phyloP scores from a whole-genome alignment of 2,888 invertebrate genomes.

The Thera obeliscata region DNA sequence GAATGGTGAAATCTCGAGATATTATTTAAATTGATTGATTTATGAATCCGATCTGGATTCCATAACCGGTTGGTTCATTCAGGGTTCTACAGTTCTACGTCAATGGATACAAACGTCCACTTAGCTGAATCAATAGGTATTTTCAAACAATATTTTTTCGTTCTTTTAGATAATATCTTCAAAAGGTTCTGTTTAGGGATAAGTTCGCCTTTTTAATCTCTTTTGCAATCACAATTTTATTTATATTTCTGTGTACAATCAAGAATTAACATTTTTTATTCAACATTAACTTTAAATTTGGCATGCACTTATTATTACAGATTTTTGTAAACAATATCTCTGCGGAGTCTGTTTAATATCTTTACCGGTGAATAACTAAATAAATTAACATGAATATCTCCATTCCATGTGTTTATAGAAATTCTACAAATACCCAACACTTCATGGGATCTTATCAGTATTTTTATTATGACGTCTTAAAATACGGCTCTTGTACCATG shows the following conservation, averaged over 20 bases:
- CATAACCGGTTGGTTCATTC: conserved; percentile 33
- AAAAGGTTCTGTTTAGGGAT: too few species aligned
- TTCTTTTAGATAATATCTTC: too few species aligned
- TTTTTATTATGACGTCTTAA: conserved; percentile 7
- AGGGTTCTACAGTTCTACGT: conserved; percentile 22
- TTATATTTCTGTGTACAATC: too few species aligned
- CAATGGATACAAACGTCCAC: neutral
- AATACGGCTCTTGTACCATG: neutral
- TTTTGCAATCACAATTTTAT: too few species aligned
- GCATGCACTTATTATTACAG: too few species aligned
- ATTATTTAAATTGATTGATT: conserved; percentile 40
- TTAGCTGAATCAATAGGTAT: neutral
- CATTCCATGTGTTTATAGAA: conserved; percentile 3
- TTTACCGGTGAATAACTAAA: conserved; percentile 13
- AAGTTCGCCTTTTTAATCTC: too few species aligned
- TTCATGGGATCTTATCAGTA: conserved; percentile 7
- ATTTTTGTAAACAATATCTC: too few species aligned
- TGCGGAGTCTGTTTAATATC: too few species aligned
- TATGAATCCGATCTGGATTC: conserved; percentile 30
- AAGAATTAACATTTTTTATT: too few species aligned
- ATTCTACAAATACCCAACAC: conserved; percentile 8
- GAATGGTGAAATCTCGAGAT: conserved; percentile 42
- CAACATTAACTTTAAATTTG: too few species aligned
- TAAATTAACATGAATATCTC: conserved; percentile 19
- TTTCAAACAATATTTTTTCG: neutral